A percentile compares a stretch with the other conserved stretches of the same genome.
Evolutionary conservation across 2,113 vertebrate genomes (phyloP).

Genomic region (Balaenoptera acutorostrata): DNA sequence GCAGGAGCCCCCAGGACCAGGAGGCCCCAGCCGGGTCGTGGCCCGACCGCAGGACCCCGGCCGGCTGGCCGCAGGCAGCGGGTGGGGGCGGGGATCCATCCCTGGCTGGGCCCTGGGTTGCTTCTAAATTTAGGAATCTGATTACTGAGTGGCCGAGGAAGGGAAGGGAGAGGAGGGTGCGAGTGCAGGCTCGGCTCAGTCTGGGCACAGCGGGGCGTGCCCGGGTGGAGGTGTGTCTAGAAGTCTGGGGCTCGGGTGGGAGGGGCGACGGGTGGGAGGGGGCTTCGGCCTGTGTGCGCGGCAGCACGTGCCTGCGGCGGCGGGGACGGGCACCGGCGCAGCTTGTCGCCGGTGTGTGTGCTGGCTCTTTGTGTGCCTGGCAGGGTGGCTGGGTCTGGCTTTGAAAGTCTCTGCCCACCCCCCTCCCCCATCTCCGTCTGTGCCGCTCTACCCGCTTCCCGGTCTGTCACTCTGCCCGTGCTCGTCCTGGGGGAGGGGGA

Average conservation of each 20-base stretch:
- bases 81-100: conserved; percentile 69
- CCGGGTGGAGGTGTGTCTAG: conserved; percentile 40
- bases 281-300: conserved; percentile 19
- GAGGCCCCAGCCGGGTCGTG: conserved; percentile 46
- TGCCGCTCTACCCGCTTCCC: conserved; percentile 59
- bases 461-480: conserved; percentile 62
- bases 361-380: conserved; percentile 65
- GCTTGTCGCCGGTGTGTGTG: conserved; percentile 52
- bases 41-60: conserved; percentile 59
- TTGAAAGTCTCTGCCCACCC: conserved; percentile 61
- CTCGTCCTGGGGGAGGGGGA: conserved; percentile 36
- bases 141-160: conserved; percentile 73
- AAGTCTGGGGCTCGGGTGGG: not conserved
- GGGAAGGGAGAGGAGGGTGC: conserved; percentile 53
- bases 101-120: conserved; percentile 51
- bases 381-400: conserved; percentile 67
- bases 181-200: conserved; percentile 21
- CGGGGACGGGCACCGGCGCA: conserved; percentile 26
- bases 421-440: conserved; percentile 69
- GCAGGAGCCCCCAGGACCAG: conserved; percentile 16
- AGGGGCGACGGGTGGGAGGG: conserved; percentile 1
- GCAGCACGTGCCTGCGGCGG: conserved; percentile 57
- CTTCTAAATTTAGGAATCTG: conserved; percentile 79
- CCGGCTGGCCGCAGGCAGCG: conserved; percentile 42
- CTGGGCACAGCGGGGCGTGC: conserved; percentile 61